Evolutionary conservation across 92 coral and sea anemone species (phyloP), one percentile per base, ranked within the genome.

Genomic region (Anthopleura xanthogrammica): DNA sequence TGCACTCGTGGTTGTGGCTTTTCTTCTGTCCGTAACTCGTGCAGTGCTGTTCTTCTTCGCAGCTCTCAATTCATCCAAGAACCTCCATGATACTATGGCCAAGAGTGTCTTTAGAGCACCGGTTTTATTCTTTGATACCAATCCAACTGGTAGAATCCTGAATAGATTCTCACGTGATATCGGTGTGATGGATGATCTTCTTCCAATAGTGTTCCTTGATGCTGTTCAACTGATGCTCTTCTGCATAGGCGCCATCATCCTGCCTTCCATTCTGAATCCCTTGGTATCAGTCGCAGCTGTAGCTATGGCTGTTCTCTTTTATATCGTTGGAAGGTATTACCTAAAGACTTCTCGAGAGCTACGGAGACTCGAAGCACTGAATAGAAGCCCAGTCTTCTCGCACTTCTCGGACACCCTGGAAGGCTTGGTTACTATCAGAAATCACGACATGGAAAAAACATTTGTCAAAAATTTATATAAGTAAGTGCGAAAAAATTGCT

Each of bases 341-440:
- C 83, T 92, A 40, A 89, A 84, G 80, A 92, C 95, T 9, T 90
- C 90, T 52, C 81, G 92, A 52, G 91, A 92, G 75, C 84, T 92
- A 19, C 85, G 87, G 60, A 87, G 93, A 85, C 80, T 92, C 29
- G 95, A 90, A 72, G 92, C 88, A 24, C 24, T 86, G 29, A 89
- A 86, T 79, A 86, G 92, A 58, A 83, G 90, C 68, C 78, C 92
- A 74, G 90, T 89, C 16, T 81, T 89, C 24, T 82, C 86, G 40
- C 92, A 89, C 68, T 89, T 86, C 85, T 77, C 79, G 57, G 92
- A 89, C 77, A 86, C 92, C 20, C 70, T 89, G n/a, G 85, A 89
- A 66, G 92, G 92, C 83, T 39, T 86, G 68, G 92, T 89, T 75
- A 86, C 90, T 19, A 83, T 89, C 23, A 87, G 92, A 52, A 82